Base-by-base conservation (phyloP, 2,888 invertebrate species). In the Drosophila neonasuta region DNA sequence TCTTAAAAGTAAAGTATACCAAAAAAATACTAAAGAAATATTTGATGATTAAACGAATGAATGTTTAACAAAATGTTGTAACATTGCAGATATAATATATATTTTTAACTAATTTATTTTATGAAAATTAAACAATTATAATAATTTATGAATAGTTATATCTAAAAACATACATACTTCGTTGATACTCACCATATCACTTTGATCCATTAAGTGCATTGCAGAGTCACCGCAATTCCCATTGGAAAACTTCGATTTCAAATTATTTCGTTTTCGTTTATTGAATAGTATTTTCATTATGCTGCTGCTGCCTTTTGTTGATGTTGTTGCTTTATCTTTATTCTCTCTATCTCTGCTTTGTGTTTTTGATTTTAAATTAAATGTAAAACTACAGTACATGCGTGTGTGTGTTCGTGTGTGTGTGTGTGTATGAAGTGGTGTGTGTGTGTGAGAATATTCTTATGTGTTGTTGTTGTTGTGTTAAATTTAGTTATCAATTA, bases 321-420 rank as follows among this genome's bases (percentile, higher is more conserved):
- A 20, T 65, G 56, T 68, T 64, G 48, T 71, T 64, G 49, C 57
- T 50, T 63, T 24, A 24, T 24, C 24, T 62, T 57, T 52, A 46
- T 39, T 50, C 15, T 55, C 42, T 48, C 30, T 64, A 32, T 56
- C 50, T 67, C 17, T 63, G 54, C 64, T 65, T 59, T 61, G 57
- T 67, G 62, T 67, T 30, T 76, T 74, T 56, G 68, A 72, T 67
- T 80, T 83, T 83, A 86, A 83, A 83, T 86, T 79, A 83, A 75
- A 75, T 79, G 59, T 86, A 83, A 80, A 64, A 71, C 76, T 82
- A 84, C 56, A 73, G 42, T 74, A 63, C 30, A 81, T 73, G 62
- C 55, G 49, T 62, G 57, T 46, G 49, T 54, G 52, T 13, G 13
- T 13, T 0, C 1, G 13, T 54, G 11, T 13, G 13, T 13, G 13